Evolutionary conservation across 2,888 invertebrate species (phyloP).

Genomic region (Leucophenga maculata): DNA sequence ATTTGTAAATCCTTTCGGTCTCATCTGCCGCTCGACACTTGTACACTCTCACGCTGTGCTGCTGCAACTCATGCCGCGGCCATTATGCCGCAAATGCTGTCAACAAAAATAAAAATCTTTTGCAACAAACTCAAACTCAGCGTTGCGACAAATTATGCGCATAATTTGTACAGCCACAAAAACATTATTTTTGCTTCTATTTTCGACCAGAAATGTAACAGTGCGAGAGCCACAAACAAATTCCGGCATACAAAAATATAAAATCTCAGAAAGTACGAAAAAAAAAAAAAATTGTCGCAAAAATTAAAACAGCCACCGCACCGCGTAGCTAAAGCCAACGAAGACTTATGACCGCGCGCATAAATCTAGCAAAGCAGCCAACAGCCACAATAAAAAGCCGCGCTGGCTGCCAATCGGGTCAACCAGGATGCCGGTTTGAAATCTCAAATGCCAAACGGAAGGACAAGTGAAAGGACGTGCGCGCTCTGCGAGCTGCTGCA

Average conservation of each 20-base stretch:
- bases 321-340: neutral
- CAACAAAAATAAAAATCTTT: neutral
- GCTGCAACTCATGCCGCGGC: neutral
- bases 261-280: conserved; percentile 2
- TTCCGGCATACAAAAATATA: neutral
- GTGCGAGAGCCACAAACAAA: neutral
- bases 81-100: neutral
- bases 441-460: too few relatives aligned
- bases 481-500: conserved; percentile 22
- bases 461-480: neutral
- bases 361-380: conserved; percentile 23
- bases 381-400: conserved; percentile 11
- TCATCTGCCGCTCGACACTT: too few relatives aligned
- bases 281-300: conserved; percentile 18
- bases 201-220: conserved; percentile 4
- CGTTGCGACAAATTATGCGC: conserved; percentile 14
- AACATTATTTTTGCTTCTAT: too few relatives aligned
- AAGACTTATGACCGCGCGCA: conserved; percentile 22
- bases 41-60: too few relatives aligned
- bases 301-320: conserved; percentile 1
- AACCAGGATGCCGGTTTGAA: neutral
- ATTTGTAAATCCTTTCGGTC: too few relatives aligned
- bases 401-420: conserved; percentile 25
- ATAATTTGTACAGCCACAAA: conserved; percentile 9
- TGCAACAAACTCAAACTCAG: too few relatives aligned